phyloP scores from a whole-genome alignment of 2,888 invertebrate genomes.

The Athrips mouffetella region DNA sequence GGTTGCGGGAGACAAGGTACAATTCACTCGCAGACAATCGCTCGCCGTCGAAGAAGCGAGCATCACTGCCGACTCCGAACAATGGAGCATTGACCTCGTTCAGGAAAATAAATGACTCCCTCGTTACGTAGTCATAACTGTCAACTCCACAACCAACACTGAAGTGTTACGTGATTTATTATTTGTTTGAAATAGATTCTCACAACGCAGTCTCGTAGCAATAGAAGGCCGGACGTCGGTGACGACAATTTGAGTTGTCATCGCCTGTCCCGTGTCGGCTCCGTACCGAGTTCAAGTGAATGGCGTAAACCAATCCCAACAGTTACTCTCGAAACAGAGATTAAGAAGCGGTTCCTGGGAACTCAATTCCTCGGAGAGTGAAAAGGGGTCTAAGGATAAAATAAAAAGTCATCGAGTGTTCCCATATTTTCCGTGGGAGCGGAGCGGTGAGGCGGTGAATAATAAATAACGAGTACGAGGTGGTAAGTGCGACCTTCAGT shows the following conservation, averaged over 20 bases:
- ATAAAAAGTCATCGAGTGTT: constrained; percentile 6
- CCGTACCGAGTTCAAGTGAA: background rate
- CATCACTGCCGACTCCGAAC: constrained; percentile 3
- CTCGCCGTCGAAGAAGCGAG: constrained; percentile 3
- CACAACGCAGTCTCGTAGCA: too few species aligned
- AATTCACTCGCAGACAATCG: constrained; percentile 4
- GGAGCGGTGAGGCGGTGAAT: background rate
- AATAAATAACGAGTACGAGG: background rate
- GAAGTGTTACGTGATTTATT: constrained; percentile 3
- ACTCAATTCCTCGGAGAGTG: background rate
- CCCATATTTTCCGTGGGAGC: background rate
- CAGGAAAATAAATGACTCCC: constrained; percentile 1
- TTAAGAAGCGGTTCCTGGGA: constrained; percentile 1
- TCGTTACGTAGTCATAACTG: constrained; percentile 6
- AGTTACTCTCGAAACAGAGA: background rate
- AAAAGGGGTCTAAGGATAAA: constrained; percentile 6
- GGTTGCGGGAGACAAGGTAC: background rate
- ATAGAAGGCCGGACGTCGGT: too few species aligned
- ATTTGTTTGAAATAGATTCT: background rate
- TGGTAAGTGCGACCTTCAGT: background rate
- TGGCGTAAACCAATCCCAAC: background rate
- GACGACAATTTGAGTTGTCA: background rate
- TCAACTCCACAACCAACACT: constrained; percentile 1
- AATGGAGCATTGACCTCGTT: constrained; percentile 5
- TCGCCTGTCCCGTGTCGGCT: background rate